Evolutionary conservation across 2,797 vertebrate genomes (phyloP), one percentile per base, ranked within the genome.

Genomic region (Lagorchestes hirsutus): DNA sequence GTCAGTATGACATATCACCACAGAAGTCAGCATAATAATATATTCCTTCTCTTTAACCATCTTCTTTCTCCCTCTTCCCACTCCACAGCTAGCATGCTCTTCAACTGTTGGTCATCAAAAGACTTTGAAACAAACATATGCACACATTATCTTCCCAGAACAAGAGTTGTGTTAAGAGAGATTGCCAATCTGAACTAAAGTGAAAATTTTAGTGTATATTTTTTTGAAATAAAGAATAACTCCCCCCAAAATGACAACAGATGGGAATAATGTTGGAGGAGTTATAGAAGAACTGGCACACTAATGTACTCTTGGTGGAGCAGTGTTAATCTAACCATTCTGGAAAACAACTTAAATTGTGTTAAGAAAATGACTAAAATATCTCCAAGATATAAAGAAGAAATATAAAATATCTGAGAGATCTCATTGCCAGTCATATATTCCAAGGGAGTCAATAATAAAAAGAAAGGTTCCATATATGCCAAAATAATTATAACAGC

Each of bases 221-320:
- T 27, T 27, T 27, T 24, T 40, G 27, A 82, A 62, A 31, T 59
- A 16, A 62, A 87, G 22, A 87, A 87, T 27, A 87, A 50, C 24
- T 87, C 74, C 40, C 1, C 46, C 46, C 22, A 74, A 82, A 87
- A 87, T 82, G 74, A 50, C 74, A 87, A 87, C 74, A 87, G 40
- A 87, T 87, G 74, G 74, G 74, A 87, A 87, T 40, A 87, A 87
- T 87, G 74, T 50, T 87, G 74, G 74, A 87, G 40, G 74, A 87
- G 40, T 87, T 87, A 46, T 50, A 87, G 74, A 87, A 87, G 50
- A 87, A 87, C 24, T 87, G 74, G 74, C 74, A 87, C 4, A 1
- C 40, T 87, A 87, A 87, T 27, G 40, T 40, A 87, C 22, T 87
- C 74, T 50, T 87, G 40, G 74, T 87, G 40, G 40, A 87, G 74